Conservation (phyloP, 2,113 vertebrate species). For the Chlorodrepanis virens region DNA sequence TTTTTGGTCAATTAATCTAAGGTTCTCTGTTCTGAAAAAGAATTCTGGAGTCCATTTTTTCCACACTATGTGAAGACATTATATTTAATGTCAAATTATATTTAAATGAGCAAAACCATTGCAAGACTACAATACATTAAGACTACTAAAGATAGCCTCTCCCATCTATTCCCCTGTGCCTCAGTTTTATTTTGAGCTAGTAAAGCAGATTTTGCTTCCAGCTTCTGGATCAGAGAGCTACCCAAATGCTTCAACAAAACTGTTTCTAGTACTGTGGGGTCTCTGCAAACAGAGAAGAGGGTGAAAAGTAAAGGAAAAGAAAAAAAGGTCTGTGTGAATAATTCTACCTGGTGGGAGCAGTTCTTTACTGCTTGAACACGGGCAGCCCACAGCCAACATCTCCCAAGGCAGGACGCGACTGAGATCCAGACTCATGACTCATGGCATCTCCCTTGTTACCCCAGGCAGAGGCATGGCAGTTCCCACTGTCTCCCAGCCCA, state of each 20-base stretch:
- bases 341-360: neutral
- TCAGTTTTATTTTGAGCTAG: slow-evolving; percentile 10
- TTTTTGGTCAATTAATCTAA: slow-evolving; percentile 34
- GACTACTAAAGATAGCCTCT: slow-evolving; percentile 31
- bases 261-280: neutral
- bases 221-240: neutral
- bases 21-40: neutral
- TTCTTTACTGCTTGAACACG: neutral
- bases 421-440: neutral
- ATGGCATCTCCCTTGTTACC: neutral
- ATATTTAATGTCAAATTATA: slow-evolving; percentile 2
- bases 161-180: neutral
- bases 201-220: neutral
- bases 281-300: neutral
- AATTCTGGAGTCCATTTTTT: neutral
- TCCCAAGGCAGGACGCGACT: neutral
- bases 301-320: neutral
- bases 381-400: neutral
- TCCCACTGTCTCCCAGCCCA: neutral
- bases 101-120: slow-evolving; percentile 19
- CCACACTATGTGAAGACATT: neutral
- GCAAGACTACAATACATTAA: neutral
- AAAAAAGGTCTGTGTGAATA: neutral
- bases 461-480: neutral
- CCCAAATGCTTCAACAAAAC: neutral